Conservation (phyloP, 2,888 invertebrate species). For the Epirrhoe tristata region DNA sequence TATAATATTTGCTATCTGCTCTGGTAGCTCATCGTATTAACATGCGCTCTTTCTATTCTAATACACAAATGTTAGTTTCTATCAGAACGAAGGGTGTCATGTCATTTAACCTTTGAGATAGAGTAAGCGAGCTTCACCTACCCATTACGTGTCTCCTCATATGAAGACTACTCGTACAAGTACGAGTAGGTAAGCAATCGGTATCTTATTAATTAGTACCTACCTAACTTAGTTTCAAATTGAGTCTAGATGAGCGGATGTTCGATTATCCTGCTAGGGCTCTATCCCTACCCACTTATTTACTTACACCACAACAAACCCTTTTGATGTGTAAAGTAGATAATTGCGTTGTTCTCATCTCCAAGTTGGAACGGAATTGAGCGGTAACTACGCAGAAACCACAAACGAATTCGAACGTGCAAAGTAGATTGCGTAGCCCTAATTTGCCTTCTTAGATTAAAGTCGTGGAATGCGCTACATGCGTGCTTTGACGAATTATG, state of each 20-base stretch:
- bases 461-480: constrained; percentile 46
- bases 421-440: constrained; percentile 22
- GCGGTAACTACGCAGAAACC: constrained; percentile 49
- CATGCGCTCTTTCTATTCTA: constrained; percentile 26
- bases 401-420: constrained; percentile 51
- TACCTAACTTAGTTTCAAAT: constrained; percentile 2
- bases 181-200: neutral
- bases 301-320: constrained; percentile 55
- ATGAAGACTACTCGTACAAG: neutral
- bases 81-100: constrained; percentile 18
- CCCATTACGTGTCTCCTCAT: neutral
- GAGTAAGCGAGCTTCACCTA: constrained; percentile 1
- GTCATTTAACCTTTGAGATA: constrained; percentile 12
- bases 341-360: constrained; percentile 64
- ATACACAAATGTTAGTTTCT: constrained; percentile 26
- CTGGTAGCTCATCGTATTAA: constrained; percentile 15
- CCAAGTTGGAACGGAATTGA: constrained; percentile 61
- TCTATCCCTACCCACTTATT: constrained; percentile 28
- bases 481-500: constrained; percentile 78
- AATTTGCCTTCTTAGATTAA: constrained; percentile 13
- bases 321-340: constrained; percentile 61
- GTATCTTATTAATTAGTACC: neutral
- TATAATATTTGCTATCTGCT: constrained; percentile 22
- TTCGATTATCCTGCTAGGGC: constrained; percentile 15
- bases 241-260: constrained; percentile 23